Percentiles rank a stretch among this genome's conserved stretches.
phyloP scores from a whole-genome alignment of 2,113 vertebrate genomes.

The Pogona vitticeps region DNA sequence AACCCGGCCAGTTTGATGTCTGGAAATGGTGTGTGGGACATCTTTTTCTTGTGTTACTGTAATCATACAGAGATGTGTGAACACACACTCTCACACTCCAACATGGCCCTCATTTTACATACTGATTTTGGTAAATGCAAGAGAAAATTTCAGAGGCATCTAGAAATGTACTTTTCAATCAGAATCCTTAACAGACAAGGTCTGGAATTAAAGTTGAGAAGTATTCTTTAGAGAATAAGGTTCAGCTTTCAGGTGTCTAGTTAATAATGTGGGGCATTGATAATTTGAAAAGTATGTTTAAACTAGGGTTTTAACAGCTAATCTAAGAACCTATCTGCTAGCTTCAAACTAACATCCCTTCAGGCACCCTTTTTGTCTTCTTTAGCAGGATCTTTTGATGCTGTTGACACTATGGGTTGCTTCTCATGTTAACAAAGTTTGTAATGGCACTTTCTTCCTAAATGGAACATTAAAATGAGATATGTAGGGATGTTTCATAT shows the following conservation, averaged over 20 bases:
- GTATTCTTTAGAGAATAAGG: not conserved
- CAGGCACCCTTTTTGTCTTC: not conserved
- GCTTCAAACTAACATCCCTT: not conserved
- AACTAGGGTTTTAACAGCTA: not conserved
- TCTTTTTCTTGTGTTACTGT: not conserved
- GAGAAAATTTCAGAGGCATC: not conserved
- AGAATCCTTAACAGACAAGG: not conserved
- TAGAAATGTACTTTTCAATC: not conserved
- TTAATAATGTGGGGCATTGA: not conserved
- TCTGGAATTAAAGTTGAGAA: not conserved
- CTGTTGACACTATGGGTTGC: not conserved
- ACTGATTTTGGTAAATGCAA: not conserved
- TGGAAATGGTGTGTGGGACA: not conserved
- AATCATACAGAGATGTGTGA: not conserved
- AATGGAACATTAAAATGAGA: not conserved
- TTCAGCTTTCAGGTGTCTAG: not conserved
- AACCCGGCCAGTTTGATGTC: not conserved
- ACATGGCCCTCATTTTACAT: no score
- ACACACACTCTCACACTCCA: not conserved
- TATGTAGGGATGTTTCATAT: not conserved
- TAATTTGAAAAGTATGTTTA: not conserved
- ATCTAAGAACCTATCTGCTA: no score
- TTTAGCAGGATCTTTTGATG: not conserved
- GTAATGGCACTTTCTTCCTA: not conserved
- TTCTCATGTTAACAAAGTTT: not conserved